Conservation (phyloP, 2,113 vertebrate species). For the Megaleporinus macrocephalus region DNA sequence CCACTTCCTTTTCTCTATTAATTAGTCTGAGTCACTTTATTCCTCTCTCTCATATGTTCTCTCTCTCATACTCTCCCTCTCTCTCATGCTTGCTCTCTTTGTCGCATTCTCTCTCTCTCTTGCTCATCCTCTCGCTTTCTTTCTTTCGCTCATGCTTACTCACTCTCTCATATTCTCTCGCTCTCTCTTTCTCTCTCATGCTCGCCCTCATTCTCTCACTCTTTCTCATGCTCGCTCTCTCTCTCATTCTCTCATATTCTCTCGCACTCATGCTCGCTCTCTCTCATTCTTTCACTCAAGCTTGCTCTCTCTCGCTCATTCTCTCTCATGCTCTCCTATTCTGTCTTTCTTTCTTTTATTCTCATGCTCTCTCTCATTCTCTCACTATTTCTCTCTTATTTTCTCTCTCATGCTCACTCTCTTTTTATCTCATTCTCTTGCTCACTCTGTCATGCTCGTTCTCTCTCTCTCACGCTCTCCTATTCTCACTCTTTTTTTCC, state of each 20-base stretch:
- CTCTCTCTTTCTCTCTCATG: not conserved
- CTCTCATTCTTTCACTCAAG: not conserved
- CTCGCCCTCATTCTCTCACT: not conserved
- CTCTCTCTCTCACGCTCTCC: not conserved
- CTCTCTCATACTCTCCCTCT: not conserved
- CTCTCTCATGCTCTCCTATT: not conserved
- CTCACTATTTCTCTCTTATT: not conserved
- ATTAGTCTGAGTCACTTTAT: no score
- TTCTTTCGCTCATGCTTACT: not conserved
- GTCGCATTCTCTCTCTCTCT: not conserved
- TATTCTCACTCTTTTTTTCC: no score
- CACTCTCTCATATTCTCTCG: not conserved
- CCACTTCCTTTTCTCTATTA: no score
- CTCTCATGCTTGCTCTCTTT: not conserved
- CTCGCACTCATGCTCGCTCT: not conserved
- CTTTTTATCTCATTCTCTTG: not conserved
- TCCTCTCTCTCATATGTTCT: not conserved
- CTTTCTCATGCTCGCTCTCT: not conserved
- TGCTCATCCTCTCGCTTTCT: no score
- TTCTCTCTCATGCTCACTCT: not conserved
- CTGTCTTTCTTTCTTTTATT: not conserved
- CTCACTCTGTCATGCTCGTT: not conserved
- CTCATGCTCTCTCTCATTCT: not conserved
- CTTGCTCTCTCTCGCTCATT: not conserved
- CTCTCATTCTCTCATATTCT: no score